These are phyloP conservation scores for Drosophila trapezifrons DNA, from an alignment of 1,140 invertebrate genomes.

Conservation along the genomic window DNA sequence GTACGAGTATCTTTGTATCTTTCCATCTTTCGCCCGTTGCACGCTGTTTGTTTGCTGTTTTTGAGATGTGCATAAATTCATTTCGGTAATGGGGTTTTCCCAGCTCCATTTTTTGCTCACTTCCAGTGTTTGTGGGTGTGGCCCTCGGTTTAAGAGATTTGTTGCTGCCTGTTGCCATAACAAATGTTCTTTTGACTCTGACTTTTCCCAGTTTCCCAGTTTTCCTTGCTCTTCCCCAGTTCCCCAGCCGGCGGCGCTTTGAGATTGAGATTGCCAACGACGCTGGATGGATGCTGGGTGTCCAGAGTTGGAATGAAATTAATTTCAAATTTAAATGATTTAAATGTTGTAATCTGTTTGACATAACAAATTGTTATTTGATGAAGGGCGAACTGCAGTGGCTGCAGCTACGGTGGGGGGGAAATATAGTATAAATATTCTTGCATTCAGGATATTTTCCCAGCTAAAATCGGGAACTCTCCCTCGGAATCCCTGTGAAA, in stretches of 20 bases:
- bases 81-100: constrained; percentile 78
- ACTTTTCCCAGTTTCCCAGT: constrained; percentile 21
- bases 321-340: constrained; percentile 66
- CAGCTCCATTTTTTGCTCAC: constrained; percentile 44
- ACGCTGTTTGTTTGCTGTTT: constrained; percentile 70
- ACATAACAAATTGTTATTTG: constrained; percentile 58
- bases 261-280: constrained; percentile 38
- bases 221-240: neutral
- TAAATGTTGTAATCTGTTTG: constrained; percentile 52
- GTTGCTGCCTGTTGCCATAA: constrained; percentile 53
- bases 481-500: neutral
- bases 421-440: constrained; percentile 11
- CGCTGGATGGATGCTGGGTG: constrained; percentile 43
- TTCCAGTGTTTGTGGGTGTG: constrained; percentile 54
- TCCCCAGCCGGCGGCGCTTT: constrained; percentile 37
- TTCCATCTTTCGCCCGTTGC: constrained; percentile 15
- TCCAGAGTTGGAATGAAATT: constrained; percentile 52
- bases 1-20: constrained; percentile 18
- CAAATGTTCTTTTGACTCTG: constrained; percentile 57
- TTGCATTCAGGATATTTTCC: neutral
- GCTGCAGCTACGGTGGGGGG: neutral
- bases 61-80: constrained; percentile 80
- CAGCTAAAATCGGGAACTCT: neutral
- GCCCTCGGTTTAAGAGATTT: constrained; percentile 68
- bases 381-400: constrained; percentile 33